Evolutionary conservation across 2,888 invertebrate species (phyloP), one percentile per base, ranked within the genome.

Genomic region (Mycogona germanica): DNA sequence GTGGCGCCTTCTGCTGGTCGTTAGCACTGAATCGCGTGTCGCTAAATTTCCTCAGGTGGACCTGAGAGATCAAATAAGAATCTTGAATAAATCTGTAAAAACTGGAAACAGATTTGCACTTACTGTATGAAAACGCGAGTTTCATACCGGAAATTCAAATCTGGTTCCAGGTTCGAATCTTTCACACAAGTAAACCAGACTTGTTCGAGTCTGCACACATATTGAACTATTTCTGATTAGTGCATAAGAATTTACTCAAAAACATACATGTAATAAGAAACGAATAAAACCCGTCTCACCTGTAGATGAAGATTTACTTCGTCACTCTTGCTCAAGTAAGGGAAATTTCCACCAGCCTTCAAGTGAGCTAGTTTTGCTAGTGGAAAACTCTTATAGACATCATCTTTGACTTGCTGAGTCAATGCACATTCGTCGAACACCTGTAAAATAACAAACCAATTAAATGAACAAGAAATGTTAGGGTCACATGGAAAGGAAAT

Each of bases 331-430:
- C 89, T 88, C 57, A 92, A 73, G 66, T 88, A 91, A 0, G 91
- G 91, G 69, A 91, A 91, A 72, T 89, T 89, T 4, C 91, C 89
- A 1, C 91, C 91, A 59, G 78, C 80, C 68, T 92, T 92, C 46
- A 91, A 71, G 69, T 89, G 87, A 1, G 88, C 91, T 58, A 87
- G 68, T 70, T 85, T 87, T 1, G 87, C 88, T 57, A 82, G 76
- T 0, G 89, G 88, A 68, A 88, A 91, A 62, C 83, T 82, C 67
- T 87, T 87, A 68, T 85, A 85, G 60, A 88, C 72, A 64, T 87
- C 85, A 64, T 88, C 87, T 51, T 84, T 72, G 0, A 88, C 88
- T 44, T 63, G 50, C 35, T 78, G 77, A 55, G 86, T 85, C 46
- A 91, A 70, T 3, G 89, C 89, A 68, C 83, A 83, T 63, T 87